Evolutionary conservation across 2,888 invertebrate species (phyloP), one percentile per base, ranked within the genome.

Genomic region (Lochmaea capreae): DNA sequence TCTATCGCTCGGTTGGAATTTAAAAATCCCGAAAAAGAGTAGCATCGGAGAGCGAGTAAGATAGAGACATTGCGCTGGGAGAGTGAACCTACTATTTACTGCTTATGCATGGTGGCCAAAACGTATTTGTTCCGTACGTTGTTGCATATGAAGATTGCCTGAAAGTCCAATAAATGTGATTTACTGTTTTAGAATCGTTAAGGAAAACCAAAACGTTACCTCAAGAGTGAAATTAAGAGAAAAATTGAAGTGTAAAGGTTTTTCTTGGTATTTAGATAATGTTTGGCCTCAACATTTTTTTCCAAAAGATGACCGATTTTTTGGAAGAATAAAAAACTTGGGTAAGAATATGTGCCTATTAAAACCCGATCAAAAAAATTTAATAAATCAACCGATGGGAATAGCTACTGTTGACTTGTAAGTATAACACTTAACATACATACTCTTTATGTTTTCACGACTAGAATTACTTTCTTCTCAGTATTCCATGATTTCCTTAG

Each of bases 221-320:
- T 88, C 90, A 43, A 89, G 99, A 69, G 80, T 94, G 14, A 90
- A 78, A 22, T 73, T 85, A 26, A 79, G 93, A 1, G 89, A 93
- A 76, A 90, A 89, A 77, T 88, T 97, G 52, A 88, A 93, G 18
- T 98, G 98, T 86, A 95, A 96, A 87, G 91, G 91, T 79, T 98
- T 98, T 83, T 90, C 92, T 67, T 98, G 98, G 98, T 99, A 97
- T 86, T 89, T 99, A 80, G 92, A 95, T 70, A 95, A 95, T 82
- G 92, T 99, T 33, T 99, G 98, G 96, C 97, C 97, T 0, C 95
- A 98, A 84, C 95, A 99, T 84, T 99, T 98, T 86, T 95, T 99
- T 83, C 99, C 99, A 0, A 93, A 92, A 42, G 90, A 93, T 1
- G 93, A 94, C 79, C 90, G 95, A 77, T 96, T 96, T 88, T 96